phyloP scores from a whole-genome alignment of 1,140 invertebrate species.

The Diorhabda sublineata region DNA sequence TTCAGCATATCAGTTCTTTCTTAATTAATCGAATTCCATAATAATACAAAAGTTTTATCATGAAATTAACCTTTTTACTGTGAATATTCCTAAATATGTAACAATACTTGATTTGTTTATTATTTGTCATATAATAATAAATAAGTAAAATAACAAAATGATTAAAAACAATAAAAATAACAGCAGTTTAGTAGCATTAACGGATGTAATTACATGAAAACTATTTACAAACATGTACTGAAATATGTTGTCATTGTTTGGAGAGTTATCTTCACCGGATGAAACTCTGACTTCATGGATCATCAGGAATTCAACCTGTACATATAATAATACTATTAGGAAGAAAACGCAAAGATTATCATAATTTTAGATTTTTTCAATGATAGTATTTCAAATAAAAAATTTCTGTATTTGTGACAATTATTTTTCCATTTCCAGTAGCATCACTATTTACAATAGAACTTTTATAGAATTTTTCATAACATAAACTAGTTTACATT shows the following conservation, averaged over 20 bases:
- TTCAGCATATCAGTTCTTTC: no score
- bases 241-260: constrained; percentile 12
- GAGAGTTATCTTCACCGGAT: constrained; percentile 20
- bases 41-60: neutral
- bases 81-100: constrained; percentile 15
- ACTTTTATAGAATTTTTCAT: no score
- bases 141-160: constrained; percentile 28
- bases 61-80: constrained; percentile 4
- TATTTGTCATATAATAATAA: constrained; percentile 14
- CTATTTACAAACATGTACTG: constrained; percentile 21
- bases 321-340: constrained; percentile 18
- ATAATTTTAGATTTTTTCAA: no score
- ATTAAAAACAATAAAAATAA: constrained; percentile 30
- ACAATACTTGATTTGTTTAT: neutral
- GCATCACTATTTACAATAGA: no score
- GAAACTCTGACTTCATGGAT: constrained; percentile 24
- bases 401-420: no score
- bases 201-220: constrained; percentile 22
- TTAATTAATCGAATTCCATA: neutral
- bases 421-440: no score
- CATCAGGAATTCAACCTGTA: constrained; percentile 41
- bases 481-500: no score
- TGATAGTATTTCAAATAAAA: no score
- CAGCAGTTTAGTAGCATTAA: constrained; percentile 26
- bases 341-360: neutral